phyloP scores from a whole-genome alignment of 2,888 invertebrate genomes.

The Drosophila austrosaltans region DNA sequence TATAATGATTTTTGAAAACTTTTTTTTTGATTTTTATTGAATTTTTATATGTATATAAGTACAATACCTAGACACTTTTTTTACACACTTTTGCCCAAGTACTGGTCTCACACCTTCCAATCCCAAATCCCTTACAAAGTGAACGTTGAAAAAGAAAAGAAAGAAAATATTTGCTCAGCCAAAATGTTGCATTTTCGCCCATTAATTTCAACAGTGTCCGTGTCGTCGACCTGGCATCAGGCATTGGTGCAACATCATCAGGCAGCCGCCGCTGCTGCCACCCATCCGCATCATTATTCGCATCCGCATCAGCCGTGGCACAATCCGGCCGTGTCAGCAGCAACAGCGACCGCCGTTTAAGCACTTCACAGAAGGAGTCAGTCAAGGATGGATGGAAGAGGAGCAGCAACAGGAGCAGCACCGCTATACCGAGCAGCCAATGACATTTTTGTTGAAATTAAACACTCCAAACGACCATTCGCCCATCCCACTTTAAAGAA shows the following conservation, averaged over 20 bases:
- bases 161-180: slow-evolving; percentile 78
- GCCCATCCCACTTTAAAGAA: not conserved
- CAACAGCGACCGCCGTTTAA: slow-evolving; percentile 82
- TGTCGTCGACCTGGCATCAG: slow-evolving; percentile 83
- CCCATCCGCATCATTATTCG: slow-evolving; percentile 81
- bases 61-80: not conserved
- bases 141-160: slow-evolving; percentile 34
- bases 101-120: not conserved
- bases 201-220: slow-evolving; percentile 83
- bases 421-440: slow-evolving; percentile 7
- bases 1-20: not conserved
- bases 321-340: slow-evolving; percentile 82
- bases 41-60: not conserved
- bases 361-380: slow-evolving; percentile 28
- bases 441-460: slow-evolving; percentile 49
- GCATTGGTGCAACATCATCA: slow-evolving; percentile 83
- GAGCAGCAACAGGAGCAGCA: slow-evolving; percentile 14
- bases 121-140: slow-evolving; percentile 12
- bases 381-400: slow-evolving; percentile 6
- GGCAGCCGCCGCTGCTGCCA: slow-evolving; percentile 42
- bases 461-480: slow-evolving; percentile 25
- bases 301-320: slow-evolving; percentile 84
- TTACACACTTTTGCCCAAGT: not conserved
- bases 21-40: not conserved
- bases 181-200: slow-evolving; percentile 82